Evolutionary conservation across 1,140 invertebrate genomes (phyloP).

Genomic region (Hyles euphorbiae): DNA sequence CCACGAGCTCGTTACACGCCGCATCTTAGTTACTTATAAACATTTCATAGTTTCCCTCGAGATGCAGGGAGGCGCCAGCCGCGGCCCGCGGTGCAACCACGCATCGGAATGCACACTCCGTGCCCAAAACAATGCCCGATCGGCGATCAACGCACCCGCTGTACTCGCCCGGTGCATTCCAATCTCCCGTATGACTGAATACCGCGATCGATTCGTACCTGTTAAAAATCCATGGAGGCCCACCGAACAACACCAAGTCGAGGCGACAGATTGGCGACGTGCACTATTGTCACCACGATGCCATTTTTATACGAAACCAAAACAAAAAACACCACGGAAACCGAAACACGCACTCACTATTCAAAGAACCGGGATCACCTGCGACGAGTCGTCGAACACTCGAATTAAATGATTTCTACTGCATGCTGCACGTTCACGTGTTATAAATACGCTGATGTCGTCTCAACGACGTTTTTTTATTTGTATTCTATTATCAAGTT

Average conservation of each 20-base stretch:
- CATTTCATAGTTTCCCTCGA: slow-evolving; percentile 1
- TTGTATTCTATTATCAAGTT: slow-evolving; percentile 3
- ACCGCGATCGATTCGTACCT: slow-evolving; percentile 36
- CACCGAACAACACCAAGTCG: background rate
- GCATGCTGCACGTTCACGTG: slow-evolving; percentile 1
- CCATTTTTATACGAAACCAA: slow-evolving; percentile 10
- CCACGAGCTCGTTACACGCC: slow-evolving; percentile 13
- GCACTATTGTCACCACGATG: slow-evolving; percentile 1
- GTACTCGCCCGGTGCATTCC: slow-evolving; percentile 34
- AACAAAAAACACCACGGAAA: slow-evolving; percentile 5
- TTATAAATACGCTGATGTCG: background rate
- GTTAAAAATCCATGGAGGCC: slow-evolving; percentile 44
- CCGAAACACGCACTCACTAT: slow-evolving; percentile 9
- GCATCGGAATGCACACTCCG: background rate
- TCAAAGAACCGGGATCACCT: slow-evolving; percentile 12
- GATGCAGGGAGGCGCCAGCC: background rate
- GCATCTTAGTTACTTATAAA: slow-evolving; percentile 22
- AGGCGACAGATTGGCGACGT: too few relatives aligned
- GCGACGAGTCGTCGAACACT: slow-evolving; percentile 8
- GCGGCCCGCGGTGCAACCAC: slow-evolving; percentile 2
- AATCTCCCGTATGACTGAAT: slow-evolving; percentile 22
- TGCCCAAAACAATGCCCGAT: background rate
- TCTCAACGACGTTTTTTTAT: background rate
- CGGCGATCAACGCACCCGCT: slow-evolving; percentile 17
- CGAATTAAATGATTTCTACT: slow-evolving; percentile 1